A percentile compares a stretch with the other conserved stretches of the same genome.
Evolutionary conservation across 1,140 invertebrate genomes (phyloP).

Genomic region (Calephelis virginiensis): DNA sequence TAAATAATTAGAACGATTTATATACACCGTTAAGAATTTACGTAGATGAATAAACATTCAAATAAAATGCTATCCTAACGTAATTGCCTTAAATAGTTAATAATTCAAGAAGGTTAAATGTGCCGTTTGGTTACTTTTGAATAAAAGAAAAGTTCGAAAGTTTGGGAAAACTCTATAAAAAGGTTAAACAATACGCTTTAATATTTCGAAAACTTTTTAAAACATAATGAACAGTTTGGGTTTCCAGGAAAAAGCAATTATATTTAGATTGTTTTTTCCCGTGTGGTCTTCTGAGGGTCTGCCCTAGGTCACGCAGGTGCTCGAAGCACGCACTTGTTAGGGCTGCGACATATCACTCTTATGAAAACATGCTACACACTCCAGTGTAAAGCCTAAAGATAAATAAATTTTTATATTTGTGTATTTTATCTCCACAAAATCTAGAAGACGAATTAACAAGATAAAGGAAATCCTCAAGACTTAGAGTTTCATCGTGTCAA

Average conservation of each 20-base stretch:
- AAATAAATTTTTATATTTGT: too few relatives aligned
- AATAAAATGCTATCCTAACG: neutral
- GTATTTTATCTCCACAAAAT: too few relatives aligned
- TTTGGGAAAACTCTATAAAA: neutral
- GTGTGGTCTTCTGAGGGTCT: neutral
- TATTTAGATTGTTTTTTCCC: neutral
- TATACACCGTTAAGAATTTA: too few relatives aligned
- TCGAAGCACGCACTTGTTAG: too few relatives aligned
- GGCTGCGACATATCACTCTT: too few relatives aligned
- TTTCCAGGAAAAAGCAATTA: neutral
- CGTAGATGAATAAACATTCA: neutral
- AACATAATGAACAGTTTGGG: neutral
- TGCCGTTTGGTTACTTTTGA: neutral
- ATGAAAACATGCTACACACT: too few relatives aligned
- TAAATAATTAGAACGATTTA: too few relatives aligned
- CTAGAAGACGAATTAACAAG: too few relatives aligned
- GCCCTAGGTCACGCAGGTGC: too few relatives aligned
- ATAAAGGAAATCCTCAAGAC: too few relatives aligned
- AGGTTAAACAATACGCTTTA: neutral
- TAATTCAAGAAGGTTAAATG: slow-evolving; percentile 5
- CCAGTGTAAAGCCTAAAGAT: too few relatives aligned
- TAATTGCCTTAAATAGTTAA: neutral
- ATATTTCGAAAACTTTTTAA: slow-evolving; percentile 1
- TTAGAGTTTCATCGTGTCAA: too few relatives aligned
- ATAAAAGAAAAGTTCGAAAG: slow-evolving; percentile 5